A percentile compares a stretch with the other conserved stretches of the same genome.
Conservation (phyloP, 2,797 vertebrate genomes). For the Antrozous pallidus region DNA sequence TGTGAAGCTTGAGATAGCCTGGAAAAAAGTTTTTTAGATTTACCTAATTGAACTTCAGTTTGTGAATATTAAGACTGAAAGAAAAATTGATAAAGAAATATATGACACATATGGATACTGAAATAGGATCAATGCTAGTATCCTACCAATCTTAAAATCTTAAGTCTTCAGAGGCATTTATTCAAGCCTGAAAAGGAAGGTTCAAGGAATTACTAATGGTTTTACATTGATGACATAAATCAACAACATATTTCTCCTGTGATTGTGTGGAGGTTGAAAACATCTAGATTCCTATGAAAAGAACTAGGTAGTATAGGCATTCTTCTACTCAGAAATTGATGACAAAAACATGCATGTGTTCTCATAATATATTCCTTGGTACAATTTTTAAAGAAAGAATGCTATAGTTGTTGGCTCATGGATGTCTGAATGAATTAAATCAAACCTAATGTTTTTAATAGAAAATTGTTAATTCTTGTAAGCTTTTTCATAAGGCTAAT, state of each 20-base stretch:
- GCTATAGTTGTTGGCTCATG: background rate
- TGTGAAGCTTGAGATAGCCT: background rate
- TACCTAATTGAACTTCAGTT: constrained; percentile 14
- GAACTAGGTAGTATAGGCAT: background rate
- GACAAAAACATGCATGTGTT: background rate
- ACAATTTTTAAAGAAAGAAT: background rate
- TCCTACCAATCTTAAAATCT: background rate
- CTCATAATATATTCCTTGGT: background rate
- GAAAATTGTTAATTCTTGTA: constrained; percentile 17
- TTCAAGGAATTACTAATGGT: background rate
- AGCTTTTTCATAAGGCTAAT: background rate
- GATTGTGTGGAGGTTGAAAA: background rate
- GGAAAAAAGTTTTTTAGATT: background rate
- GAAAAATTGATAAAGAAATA: background rate
- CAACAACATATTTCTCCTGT: background rate
- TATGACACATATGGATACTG: background rate
- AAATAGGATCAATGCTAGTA: background rate
- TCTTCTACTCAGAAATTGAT: background rate
- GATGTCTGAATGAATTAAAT: background rate
- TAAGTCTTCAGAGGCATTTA: background rate
- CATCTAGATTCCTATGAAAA: background rate
- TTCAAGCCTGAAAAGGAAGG: background rate
- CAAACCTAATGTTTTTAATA: background rate
- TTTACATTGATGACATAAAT: constrained; percentile 6
- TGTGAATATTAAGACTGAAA: constrained; percentile 20